phyloP scores from a whole-genome alignment of 2,888 invertebrate species.

The Bombylius major region DNA sequence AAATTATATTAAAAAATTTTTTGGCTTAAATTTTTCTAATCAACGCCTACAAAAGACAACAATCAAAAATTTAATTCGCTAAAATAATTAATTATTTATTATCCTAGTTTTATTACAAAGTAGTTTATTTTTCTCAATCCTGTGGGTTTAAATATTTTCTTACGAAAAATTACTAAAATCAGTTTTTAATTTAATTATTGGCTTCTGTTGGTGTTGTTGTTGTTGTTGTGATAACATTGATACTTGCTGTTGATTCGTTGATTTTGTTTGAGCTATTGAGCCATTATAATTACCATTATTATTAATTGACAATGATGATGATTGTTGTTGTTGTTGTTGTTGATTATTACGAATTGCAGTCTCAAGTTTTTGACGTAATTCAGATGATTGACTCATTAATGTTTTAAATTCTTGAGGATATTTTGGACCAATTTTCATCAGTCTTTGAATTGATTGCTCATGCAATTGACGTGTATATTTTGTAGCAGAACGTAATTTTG shows the following conservation, averaged over 20 bases:
- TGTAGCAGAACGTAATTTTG: constrained; percentile 45
- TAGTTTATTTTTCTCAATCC: no score
- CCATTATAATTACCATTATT: constrained; percentile 38
- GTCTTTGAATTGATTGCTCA: constrained; percentile 77
- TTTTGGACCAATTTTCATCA: constrained; percentile 83
- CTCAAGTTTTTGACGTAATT: constrained; percentile 71
- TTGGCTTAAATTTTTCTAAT: no score
- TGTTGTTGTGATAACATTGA: neutral
- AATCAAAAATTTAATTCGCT: no score
- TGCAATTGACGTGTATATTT: constrained; percentile 62
- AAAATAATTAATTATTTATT: no score
- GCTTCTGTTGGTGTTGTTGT: constrained; percentile 38
- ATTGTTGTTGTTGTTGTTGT: constrained; percentile 48
- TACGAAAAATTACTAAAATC: constrained; percentile 88
- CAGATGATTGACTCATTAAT: constrained; percentile 72
- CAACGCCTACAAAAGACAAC: no score
- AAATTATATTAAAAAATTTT: no score
- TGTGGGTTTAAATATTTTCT: constrained; percentile 11
- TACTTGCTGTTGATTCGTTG: neutral
- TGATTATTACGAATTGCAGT: constrained; percentile 67
- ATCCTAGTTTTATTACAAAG: no score
- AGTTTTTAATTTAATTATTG: constrained; percentile 83
- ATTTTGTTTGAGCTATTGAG: constrained; percentile 11
- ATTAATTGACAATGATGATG: constrained; percentile 43
- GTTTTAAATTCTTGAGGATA: constrained; percentile 89